Base-by-base conservation (phyloP, 2,888 invertebrate species). In the Beris chalybata region DNA sequence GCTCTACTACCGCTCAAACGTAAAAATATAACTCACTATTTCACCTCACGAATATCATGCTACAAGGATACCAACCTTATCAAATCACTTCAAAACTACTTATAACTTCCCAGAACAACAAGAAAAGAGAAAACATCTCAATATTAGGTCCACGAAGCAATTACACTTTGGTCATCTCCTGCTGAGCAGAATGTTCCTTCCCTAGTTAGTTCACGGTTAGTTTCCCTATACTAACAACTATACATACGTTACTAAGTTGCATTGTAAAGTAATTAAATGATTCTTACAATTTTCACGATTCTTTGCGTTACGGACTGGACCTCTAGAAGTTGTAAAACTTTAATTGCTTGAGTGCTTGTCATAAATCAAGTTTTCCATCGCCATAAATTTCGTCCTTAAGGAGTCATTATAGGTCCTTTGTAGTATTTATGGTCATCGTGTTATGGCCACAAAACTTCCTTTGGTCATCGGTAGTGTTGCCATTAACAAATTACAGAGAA, bases 381-480 rank as follows among this genome's bases (percentile, higher is more conserved):
- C 50, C 52, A 61, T 61, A 61, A 61, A 61, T 61, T 61, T 50
- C 22, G 29, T 61, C 61, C 61, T 61, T 61, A 52, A 52, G 52
- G 61, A 61, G 38, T 61, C 61, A 61, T 61, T 61, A 61, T 50
- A 48, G 13, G 61, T 61, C 61, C 61, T 61, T 61, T 52, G 29
- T 59, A 43, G 52, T 61, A 61, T 50, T 61, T 61, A 50, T 12
- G 61, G 52, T 52, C 61, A 61, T 43, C 61, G 38, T 52, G 50
- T 61, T 52, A 61, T 61, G 50, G 50, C 52, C 61, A 61, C 43
- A 52, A 52, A 9, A 52, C 50, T 61, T 61, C 45, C 52, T 61
- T 52, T 64, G 67, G 52, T 58, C 61, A 67, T 67, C 58, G 64
- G 57, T 64, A 57, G 22, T 47, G 52, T 52, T 58, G 53, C 67